Base-by-base conservation (phyloP, 2,113 vertebrate genomes). In the Globicephala melas region DNA sequence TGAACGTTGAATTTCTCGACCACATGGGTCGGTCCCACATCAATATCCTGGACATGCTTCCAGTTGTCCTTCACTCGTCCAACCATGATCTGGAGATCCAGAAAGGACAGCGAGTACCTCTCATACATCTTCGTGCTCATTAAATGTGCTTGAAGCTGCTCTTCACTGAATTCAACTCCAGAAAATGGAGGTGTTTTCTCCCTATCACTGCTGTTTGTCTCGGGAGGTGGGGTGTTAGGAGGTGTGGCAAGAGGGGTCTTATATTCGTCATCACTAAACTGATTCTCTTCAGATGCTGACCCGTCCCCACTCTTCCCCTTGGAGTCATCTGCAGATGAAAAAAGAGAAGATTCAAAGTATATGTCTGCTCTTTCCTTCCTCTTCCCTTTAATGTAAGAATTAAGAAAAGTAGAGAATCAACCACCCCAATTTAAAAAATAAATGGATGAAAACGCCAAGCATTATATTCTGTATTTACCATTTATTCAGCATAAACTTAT, bases 61-160 rank as follows among this genome's bases (percentile, higher is more conserved):
- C 99, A 99, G 95, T 99, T 99, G 99, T 99, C 99, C 96, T 99
- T 99, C 96, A 99, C 99, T 13, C 98, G 99, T 36, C 99, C 99
- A 2, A 99, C 99, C 99, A 99, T 99, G 97, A 99, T 99, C 98
- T 99, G 99, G 36, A 99, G 99, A 98, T 99, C 99, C 96, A 99
- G 99, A 92, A 99, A 99, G 0, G 99, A 99, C 97, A 99, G 97
- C 0, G 99, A 99, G 97, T 99, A 99, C 94, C 99, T 99, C 98
- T 99, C 99, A 23, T 99, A 99, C 95, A 99, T 99, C 97, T 99
- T 99, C 53, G 99, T 99, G 98, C 98, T 99, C 98, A 98, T 99
- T 91, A 98, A 98, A 90, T 96, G 98, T 11, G 98, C 98, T 58
- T 98, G 99, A 63, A 97, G 98, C 94, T 98, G 98, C 60, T 99